A percentile compares a stretch with the other conserved stretches of the same genome.
Evolutionary conservation across 2,113 vertebrate genomes (phyloP).

Genomic region (Halichoerus grypus): DNA sequence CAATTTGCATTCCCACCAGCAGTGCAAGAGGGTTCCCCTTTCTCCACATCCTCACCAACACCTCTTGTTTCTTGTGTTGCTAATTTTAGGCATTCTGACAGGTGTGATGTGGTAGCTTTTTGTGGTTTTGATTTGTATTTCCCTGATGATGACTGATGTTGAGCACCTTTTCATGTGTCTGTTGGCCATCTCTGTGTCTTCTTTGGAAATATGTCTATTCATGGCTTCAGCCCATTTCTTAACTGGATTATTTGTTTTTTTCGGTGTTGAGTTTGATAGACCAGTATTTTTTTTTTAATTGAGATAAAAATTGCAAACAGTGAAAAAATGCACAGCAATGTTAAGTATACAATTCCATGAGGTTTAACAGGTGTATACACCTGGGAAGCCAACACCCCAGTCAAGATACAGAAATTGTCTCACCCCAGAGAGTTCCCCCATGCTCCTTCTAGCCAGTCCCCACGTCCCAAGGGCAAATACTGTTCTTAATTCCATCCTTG

Average conservation of each 20-base stretch:
- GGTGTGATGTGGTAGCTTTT: background rate
- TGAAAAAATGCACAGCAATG: background rate
- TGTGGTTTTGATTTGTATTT: background rate
- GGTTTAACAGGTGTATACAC: background rate
- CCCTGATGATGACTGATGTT: background rate
- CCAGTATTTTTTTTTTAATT: background rate
- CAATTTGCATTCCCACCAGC: background rate
- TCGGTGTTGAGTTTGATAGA: background rate
- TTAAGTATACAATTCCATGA: background rate
- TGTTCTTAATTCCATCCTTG: background rate
- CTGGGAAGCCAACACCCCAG: background rate
- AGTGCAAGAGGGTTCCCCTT: background rate
- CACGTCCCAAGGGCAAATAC: background rate
- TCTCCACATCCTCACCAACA: background rate
- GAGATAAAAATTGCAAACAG: background rate
- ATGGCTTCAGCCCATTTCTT: background rate
- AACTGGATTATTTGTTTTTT: background rate
- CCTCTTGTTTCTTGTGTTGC: background rate
- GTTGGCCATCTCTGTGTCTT: background rate
- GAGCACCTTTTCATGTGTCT: background rate
- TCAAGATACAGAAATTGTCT: background rate
- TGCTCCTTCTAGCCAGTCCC: background rate
- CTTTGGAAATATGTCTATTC: background rate
- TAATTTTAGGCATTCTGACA: background rate
- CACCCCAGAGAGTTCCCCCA: background rate